Conservation (phyloP, 2,113 vertebrate species). For the Lycocorax pyrrhopterus region DNA sequence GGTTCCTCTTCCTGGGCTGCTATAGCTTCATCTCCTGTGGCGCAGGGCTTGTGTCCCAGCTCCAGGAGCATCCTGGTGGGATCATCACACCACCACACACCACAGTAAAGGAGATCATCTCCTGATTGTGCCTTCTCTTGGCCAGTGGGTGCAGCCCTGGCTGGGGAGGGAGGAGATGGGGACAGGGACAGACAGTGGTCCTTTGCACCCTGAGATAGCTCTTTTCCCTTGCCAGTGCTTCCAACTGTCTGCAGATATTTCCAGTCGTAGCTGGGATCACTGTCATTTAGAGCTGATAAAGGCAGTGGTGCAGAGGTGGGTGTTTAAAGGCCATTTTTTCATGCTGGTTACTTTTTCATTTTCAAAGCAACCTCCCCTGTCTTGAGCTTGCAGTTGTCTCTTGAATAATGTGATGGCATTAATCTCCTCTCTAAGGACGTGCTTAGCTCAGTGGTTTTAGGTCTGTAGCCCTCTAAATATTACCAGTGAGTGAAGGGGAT, state of each 20-base stretch:
- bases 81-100: fast-evolving
- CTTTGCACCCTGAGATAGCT: not conserved
- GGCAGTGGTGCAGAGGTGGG: not conserved
- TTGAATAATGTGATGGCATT: constrained; percentile 11
- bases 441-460: constrained; percentile 45
- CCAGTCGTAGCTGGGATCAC: not conserved
- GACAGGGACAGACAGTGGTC: not conserved
- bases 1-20: not conserved
- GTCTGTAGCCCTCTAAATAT: constrained; percentile 30
- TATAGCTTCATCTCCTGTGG: not conserved
- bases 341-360: not conserved
- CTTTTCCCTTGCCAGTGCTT: not conserved
- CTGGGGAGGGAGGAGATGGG: not conserved
- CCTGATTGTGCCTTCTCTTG: not conserved
- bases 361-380: not conserved
- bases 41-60: not conserved
- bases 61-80: not conserved
- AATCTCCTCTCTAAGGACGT: not conserved
- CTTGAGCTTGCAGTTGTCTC: not conserved
- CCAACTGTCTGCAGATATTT: not conserved
- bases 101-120: not conserved
- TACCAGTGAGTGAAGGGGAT: not conserved
- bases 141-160: not conserved
- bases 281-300: not conserved
- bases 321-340: not conserved